phyloP scores from a whole-genome alignment of 2,113 vertebrate species.

The Dasypus novemcinctus region DNA sequence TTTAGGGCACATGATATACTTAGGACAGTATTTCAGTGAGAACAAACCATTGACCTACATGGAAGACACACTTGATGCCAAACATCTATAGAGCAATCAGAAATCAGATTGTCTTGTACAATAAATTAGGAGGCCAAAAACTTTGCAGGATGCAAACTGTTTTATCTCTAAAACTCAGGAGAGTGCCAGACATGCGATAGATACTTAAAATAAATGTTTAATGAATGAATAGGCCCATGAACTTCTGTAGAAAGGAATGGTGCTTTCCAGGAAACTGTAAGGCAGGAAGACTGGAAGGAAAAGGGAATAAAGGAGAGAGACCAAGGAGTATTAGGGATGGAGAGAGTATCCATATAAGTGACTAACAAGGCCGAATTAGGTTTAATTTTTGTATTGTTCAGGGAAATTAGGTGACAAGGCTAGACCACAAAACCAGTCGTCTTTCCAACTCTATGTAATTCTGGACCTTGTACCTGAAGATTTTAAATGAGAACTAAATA shows the following conservation, averaged over 20 bases:
- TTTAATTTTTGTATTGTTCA: not conserved
- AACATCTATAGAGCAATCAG: not conserved
- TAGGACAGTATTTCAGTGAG: not conserved
- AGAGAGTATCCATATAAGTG: not conserved
- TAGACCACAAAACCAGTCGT: not conserved
- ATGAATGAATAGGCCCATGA: not conserved
- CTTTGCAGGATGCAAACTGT: not conserved
- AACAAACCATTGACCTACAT: not conserved
- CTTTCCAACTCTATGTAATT: not conserved
- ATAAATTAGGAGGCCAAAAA: not conserved
- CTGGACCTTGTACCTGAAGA: not conserved
- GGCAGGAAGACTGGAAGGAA: not conserved
- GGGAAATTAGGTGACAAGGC: not conserved
- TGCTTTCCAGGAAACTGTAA: constrained; percentile 15
- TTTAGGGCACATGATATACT: not conserved
- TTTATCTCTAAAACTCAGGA: not conserved
- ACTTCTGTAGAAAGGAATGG: not conserved
- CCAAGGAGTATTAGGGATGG: not conserved
- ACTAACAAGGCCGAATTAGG: not conserved
- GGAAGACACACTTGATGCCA: not conserved
- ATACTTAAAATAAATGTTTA: not conserved
- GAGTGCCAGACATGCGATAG: not conserved
- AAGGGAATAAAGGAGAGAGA: not conserved
- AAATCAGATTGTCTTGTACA: not conserved
- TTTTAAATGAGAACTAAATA: not conserved